A percentile compares a stretch with the other conserved stretches of the same genome.
Conservation (phyloP, 2,888 invertebrate species). For the Cynaeus angustus region DNA sequence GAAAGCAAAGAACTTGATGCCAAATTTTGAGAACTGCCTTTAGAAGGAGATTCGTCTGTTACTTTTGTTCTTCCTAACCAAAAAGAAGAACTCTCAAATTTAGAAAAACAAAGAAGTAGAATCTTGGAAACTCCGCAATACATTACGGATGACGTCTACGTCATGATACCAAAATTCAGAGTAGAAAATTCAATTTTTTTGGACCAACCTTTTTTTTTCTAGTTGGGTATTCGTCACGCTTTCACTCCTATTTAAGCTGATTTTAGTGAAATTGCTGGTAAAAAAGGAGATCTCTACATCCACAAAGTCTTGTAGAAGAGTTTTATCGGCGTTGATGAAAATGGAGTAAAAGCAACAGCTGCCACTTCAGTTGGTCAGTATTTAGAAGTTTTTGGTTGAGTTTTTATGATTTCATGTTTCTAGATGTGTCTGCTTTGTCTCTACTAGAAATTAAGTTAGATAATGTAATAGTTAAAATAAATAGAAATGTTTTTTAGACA, state of each 20-base stretch:
- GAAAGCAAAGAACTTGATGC: constrained; percentile 54
- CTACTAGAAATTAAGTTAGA: no score
- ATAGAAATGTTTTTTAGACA: no score
- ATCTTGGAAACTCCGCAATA: constrained; percentile 44
- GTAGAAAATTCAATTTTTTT: constrained; percentile 50
- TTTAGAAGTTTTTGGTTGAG: no score
- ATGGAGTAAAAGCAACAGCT: no score
- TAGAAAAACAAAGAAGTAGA: constrained; percentile 49
- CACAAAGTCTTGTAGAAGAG: constrained; percentile 62
- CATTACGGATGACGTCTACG: constrained; percentile 39
- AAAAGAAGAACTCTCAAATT: constrained; percentile 45
- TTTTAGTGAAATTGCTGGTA: constrained; percentile 54
- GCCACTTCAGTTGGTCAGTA: no score
- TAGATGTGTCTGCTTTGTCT: no score
- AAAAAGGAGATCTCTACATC: constrained; percentile 53
- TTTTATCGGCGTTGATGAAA: constrained; percentile 63
- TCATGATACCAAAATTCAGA: constrained; percentile 52
- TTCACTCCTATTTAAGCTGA: constrained; percentile 51
- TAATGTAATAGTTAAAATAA: no score
- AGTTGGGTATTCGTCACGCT: constrained; percentile 44
- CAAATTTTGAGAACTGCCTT: constrained; percentile 56
- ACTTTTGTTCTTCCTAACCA: constrained; percentile 52
- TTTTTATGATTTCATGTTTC: no score
- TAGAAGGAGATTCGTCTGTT: constrained; percentile 49
- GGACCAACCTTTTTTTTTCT: constrained; percentile 9